Evolutionary conservation across 2,888 invertebrate genomes (phyloP).

Genomic region (Drosophila ezoana): DNA sequence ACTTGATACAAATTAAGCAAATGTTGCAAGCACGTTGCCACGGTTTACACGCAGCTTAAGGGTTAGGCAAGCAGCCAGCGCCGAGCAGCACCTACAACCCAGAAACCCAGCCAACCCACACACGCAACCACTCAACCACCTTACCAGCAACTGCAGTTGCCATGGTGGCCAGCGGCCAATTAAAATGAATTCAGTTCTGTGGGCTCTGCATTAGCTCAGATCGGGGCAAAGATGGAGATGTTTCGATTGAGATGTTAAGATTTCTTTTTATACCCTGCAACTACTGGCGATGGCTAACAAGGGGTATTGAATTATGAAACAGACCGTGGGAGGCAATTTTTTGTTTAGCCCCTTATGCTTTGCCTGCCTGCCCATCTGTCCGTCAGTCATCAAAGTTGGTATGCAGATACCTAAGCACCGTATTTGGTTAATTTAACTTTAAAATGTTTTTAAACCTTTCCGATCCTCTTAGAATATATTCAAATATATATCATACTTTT

Average conservation of each 20-base stretch:
- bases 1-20: slow-evolving; percentile 69
- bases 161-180: slow-evolving; percentile 62
- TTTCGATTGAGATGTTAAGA: slow-evolving; percentile 21
- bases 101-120: background rate
- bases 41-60: slow-evolving; percentile 37
- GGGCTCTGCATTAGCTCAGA: slow-evolving; percentile 10
- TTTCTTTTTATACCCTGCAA: slow-evolving; percentile 1
- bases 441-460: too few species aligned
- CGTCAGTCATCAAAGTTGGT: background rate
- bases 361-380: too few species aligned
- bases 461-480: too few species aligned
- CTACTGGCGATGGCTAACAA: background rate
- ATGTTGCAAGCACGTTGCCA: slow-evolving; percentile 45
- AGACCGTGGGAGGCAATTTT: background rate
- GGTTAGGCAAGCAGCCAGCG: slow-evolving; percentile 36
- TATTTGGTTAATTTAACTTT: too few species aligned
- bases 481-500: too few species aligned
- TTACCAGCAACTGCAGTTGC: slow-evolving; percentile 33
- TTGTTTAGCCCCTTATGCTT: too few species aligned
- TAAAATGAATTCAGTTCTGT: slow-evolving; percentile 50
- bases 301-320: background rate
- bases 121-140: slow-evolving; percentile 8
- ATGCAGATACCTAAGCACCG: background rate
- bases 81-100: slow-evolving; percentile 16
- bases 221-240: slow-evolving; percentile 19